phyloP scores from a whole-genome alignment of 2,113 vertebrate species.

The Clarias macrocephalus region DNA sequence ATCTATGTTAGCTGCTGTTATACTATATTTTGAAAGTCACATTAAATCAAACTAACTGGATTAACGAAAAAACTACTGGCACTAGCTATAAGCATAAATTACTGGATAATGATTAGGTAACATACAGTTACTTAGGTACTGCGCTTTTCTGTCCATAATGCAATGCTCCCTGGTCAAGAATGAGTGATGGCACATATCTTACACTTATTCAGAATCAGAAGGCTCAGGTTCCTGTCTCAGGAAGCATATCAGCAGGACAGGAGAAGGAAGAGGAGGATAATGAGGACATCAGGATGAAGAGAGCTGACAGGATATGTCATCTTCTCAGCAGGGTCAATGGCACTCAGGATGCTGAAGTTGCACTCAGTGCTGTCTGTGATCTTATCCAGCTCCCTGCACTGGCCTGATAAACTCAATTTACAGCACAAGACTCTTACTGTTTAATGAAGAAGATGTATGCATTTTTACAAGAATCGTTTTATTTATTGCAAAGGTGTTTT shows the following conservation, averaged over 20 bases:
- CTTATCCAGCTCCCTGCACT: slow-evolving; percentile 31
- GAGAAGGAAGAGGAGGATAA: slow-evolving; percentile 46
- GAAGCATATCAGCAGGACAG: slow-evolving; percentile 29
- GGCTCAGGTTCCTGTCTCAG: slow-evolving; percentile 20
- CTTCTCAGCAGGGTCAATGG: slow-evolving; percentile 48
- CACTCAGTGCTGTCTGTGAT: slow-evolving; percentile 41
- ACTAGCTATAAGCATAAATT: no score
- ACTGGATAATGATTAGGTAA: background rate
- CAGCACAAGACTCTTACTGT: background rate
- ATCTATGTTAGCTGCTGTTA: no score
- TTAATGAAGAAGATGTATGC: background rate
- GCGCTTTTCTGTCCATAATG: background rate
- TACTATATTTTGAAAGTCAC: no score
- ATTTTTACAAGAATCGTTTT: background rate
- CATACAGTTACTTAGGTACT: background rate
- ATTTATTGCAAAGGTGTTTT: background rate
- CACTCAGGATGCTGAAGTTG: slow-evolving; percentile 48
- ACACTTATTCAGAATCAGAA: slow-evolving; percentile 17
- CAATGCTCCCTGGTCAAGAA: slow-evolving; percentile 16
- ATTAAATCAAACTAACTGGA: no score
- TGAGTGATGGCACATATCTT: slow-evolving; percentile 14
- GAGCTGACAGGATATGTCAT: slow-evolving; percentile 53
- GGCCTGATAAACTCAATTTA: slow-evolving; percentile 17
- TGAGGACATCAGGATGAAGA: slow-evolving; percentile 52
- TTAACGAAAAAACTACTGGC: no score